Percentiles rank a stretch among this genome's conserved stretches.
These are phyloP conservation scores for Trimorus sp. DNA, from an alignment of 2,888 invertebrate genomes.

Conservation along the genomic window DNA sequence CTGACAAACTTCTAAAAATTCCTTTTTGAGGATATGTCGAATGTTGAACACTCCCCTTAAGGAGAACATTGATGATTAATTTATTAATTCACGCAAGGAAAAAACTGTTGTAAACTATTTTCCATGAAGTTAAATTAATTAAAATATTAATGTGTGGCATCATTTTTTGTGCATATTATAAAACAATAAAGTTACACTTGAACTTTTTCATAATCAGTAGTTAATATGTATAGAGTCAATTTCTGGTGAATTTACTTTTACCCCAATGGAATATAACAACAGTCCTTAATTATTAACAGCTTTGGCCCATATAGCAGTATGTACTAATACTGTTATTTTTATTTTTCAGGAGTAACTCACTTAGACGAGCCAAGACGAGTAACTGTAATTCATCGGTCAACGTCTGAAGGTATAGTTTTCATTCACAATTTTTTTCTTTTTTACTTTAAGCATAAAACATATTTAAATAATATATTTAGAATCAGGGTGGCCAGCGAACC, in stretches of 20 bases:
- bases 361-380: slow-evolving; percentile 45
- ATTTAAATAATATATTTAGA: not conserved
- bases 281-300: not conserved
- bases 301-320: not conserved
- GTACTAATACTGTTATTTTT: slow-evolving; percentile 19
- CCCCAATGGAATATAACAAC: not conserved
- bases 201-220: not conserved
- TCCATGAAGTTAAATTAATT: not conserved
- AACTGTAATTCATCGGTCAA: slow-evolving; percentile 43
- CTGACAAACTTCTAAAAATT: no score
- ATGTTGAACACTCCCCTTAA: no score
- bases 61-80: no score
- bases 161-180: no score
- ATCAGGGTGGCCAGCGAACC: no score
- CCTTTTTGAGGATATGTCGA: no score
- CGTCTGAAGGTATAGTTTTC: slow-evolving; percentile 36
- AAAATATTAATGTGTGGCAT: not conserved
- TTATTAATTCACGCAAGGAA: no score
- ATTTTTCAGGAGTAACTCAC: slow-evolving; percentile 25
- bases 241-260: no score
- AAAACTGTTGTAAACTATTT: no score
- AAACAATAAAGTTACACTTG: no score
- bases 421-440: not conserved
- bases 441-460: not conserved
- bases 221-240: not conserved